Conservation (phyloP, 2,888 invertebrate genomes). For the Notodonta dromedarius region DNA sequence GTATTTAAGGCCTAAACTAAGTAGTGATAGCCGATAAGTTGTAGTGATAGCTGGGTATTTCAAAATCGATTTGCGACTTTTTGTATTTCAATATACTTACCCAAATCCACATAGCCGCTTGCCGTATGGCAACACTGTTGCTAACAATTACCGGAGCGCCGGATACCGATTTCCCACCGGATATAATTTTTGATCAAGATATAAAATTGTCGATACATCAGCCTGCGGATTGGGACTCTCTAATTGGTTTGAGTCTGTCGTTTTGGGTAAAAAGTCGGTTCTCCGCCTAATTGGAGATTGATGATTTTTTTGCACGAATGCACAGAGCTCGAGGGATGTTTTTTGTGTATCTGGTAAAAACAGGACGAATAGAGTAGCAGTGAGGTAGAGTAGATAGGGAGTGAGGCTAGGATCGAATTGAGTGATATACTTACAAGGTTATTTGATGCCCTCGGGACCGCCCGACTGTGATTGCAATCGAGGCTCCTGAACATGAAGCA, state of each 20-base stretch:
- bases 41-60: too few species aligned
- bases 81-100: neutral
- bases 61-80: too few species aligned
- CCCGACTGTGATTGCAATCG: neutral
- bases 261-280: neutral
- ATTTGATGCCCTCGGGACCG: neutral
- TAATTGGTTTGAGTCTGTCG: conserved; percentile 9
- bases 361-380: too few species aligned
- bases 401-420: too few species aligned
- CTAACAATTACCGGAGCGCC: conserved; percentile 7
- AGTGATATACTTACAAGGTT: too few species aligned
- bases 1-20: too few species aligned
- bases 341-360: neutral
- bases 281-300: conserved; percentile 4
- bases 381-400: too few species aligned
- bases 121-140: neutral
- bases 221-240: conserved; percentile 5
- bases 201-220: conserved; percentile 10
- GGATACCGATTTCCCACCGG: conserved; percentile 10
- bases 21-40: too few species aligned
- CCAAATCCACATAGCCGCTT: neutral
- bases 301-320: conserved; percentile 4
- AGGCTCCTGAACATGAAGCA: too few species aligned
- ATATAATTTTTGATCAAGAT: conserved; percentile 9
- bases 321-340: neutral